These are phyloP conservation scores for Brenthis hecate DNA, from an alignment of 2,888 invertebrate genomes.

Conservation along the genomic window DNA sequence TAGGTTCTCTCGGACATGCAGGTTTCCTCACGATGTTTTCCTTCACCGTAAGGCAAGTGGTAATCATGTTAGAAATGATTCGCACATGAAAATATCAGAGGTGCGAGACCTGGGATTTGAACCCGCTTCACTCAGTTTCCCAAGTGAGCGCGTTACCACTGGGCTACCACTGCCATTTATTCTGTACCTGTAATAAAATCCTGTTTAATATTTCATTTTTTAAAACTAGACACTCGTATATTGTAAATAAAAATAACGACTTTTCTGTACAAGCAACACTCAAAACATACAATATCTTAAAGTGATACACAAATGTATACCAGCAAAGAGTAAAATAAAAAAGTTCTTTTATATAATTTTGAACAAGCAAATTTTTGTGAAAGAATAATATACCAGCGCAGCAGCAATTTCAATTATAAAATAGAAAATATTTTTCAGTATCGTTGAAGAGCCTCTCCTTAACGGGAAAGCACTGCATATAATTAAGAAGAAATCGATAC, in stretches of 20 bases:
- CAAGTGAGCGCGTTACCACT: too few relatives aligned
- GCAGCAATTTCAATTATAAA: slow-evolving; percentile 6
- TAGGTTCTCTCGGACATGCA: too few relatives aligned
- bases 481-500: slow-evolving; percentile 36
- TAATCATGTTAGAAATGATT: too few relatives aligned
- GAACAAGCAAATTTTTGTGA: neutral
- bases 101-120: too few relatives aligned
- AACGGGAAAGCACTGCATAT: slow-evolving; percentile 30
- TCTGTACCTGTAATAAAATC: too few relatives aligned
- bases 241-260: neutral
- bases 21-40: too few relatives aligned
- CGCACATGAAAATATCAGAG: too few relatives aligned
- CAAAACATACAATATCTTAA: slow-evolving; percentile 1
- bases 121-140: too few relatives aligned
- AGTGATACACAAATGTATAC: neutral
- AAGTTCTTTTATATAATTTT: slow-evolving; percentile 3
- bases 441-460: slow-evolving; percentile 27
- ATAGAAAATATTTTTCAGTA: slow-evolving; percentile 15
- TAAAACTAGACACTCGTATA: neutral
- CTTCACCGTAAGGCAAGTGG: too few relatives aligned
- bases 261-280: neutral
- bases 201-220: neutral
- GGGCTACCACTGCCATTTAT: too few relatives aligned
- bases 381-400: slow-evolving; percentile 6
- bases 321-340: slow-evolving; percentile 2